These are phyloP conservation scores for Thalassarche chlororhynchos DNA, from an alignment of 2,113 vertebrate species.

Conservation along the genomic window DNA sequence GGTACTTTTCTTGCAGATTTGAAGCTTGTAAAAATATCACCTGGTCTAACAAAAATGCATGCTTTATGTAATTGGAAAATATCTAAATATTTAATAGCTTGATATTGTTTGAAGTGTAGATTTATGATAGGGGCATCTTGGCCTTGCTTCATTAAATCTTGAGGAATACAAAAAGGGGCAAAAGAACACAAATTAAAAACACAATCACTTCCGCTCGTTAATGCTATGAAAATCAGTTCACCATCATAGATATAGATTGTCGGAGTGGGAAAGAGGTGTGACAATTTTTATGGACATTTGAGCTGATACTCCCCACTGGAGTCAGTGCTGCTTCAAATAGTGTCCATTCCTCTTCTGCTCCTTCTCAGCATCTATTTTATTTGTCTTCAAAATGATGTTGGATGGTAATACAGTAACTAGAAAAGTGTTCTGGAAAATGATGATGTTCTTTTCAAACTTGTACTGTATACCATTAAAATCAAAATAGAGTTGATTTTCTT, in stretches of 20 bases:
- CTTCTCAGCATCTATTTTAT: background rate
- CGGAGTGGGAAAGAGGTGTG: background rate
- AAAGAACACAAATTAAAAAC: background rate
- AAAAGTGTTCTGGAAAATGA: background rate
- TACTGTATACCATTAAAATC: background rate
- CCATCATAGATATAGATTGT: background rate
- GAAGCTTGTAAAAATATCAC: background rate
- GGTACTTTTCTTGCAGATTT: background rate
- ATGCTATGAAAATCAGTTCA: background rate
- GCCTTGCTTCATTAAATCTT: background rate
- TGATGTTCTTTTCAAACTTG: background rate
- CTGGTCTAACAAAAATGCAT: background rate
- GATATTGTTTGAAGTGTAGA: background rate
- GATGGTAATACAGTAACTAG: background rate
- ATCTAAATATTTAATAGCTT: background rate
- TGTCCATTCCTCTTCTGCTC: background rate
- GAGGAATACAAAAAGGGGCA: background rate
- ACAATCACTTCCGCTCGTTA: fast-evolving
- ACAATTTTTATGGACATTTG: background rate
- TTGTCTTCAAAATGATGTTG: background rate
- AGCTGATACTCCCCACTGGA: background rate
- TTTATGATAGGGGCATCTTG: background rate
- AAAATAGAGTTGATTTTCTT: background rate
- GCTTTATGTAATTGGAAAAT: background rate
- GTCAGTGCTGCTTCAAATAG: background rate